Evolutionary conservation across 2,888 invertebrate species (phyloP), one percentile per base, ranked within the genome.

Genomic region (Apodemia mormo): DNA sequence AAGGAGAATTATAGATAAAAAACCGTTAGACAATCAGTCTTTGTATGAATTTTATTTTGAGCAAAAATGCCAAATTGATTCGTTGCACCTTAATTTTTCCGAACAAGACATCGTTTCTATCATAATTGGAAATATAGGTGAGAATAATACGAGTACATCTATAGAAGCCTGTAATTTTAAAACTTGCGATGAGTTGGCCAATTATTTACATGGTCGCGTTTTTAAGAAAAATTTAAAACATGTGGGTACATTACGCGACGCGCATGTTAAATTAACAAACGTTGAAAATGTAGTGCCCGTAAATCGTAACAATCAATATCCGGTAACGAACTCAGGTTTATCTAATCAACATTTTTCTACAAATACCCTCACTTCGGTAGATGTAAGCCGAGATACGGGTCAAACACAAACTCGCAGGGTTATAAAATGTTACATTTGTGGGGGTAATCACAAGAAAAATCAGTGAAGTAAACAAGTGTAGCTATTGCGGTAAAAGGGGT

Each of bases 11-110:
- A 22, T 22, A 22, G 22, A 22, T 22, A 22, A 22, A 22, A 22
- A 22, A 22, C 22, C 22, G 22, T 22, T 22, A 22, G 56, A 72
- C 2, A 74, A 73, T 40, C 76, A 76, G 43, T 76, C 78, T 7
- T 40, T 78, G 1, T 77, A 78, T 30, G 76, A 74, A 14, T 78
- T 75, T 70, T 78, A 61, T 70, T 77, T 77, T 58, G 70, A 74
- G 68, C 76, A 75, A 72, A 78, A 78, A 68, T 68, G 40, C 65
- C 72, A 72, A 68, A 76, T 76, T 30, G 73, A 76, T 67, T n/a
- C 14, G 14, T 66, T 76, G 43, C 9, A 33, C 1, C 64, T 76
- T 54, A 67, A 70, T 30, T 76, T 76, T 68, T 68, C 74, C 2
- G 74, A 76, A 30, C 61, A 45, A 22, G 74, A 76, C 61, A 72